phyloP scores from a whole-genome alignment of 2,888 invertebrate species.

The Hemicrepidius hirtus region DNA sequence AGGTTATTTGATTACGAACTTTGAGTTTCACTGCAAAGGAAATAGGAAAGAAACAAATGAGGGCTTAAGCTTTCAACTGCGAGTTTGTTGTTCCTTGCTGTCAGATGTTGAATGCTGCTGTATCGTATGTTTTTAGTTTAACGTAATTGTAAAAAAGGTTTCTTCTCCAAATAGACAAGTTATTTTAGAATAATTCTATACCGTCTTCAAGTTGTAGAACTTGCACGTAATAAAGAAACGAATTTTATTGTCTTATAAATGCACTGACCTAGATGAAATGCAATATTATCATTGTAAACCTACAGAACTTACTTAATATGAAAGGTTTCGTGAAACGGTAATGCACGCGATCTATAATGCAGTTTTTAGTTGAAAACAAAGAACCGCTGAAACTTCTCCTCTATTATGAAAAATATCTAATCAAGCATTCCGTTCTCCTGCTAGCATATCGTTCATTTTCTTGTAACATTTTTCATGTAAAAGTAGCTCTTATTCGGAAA shows the following conservation, averaged over 20 bases:
- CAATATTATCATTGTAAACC: constrained; percentile 17
- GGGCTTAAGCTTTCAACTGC: constrained; percentile 2
- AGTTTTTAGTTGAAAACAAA: neutral
- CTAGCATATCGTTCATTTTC: too few species aligned
- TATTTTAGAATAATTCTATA: too few species aligned
- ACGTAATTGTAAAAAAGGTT: too few species aligned
- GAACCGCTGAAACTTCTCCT: neutral
- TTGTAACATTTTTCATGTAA: too few species aligned
- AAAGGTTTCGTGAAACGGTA: constrained; percentile 14
- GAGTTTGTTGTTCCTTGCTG: neutral
- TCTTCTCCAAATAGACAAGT: too few species aligned
- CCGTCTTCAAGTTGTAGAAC: too few species aligned
- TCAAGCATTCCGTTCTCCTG: too few species aligned
- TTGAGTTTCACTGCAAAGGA: constrained; percentile 9
- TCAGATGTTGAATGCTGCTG: too few species aligned
- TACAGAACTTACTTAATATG: constrained; percentile 7
- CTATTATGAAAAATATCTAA: too few species aligned
- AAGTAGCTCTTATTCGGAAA: too few species aligned
- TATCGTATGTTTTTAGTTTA: too few species aligned
- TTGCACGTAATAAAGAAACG: too few species aligned
- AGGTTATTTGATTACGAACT: constrained; percentile 23
- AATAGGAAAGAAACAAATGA: constrained; percentile 21
- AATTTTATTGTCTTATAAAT: neutral
- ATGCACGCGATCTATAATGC: constrained; percentile 21
- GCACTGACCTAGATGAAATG: constrained; percentile 19